Evolutionary conservation across 2,888 invertebrate species (phyloP).

Genomic region (Ferrisia virgata): DNA sequence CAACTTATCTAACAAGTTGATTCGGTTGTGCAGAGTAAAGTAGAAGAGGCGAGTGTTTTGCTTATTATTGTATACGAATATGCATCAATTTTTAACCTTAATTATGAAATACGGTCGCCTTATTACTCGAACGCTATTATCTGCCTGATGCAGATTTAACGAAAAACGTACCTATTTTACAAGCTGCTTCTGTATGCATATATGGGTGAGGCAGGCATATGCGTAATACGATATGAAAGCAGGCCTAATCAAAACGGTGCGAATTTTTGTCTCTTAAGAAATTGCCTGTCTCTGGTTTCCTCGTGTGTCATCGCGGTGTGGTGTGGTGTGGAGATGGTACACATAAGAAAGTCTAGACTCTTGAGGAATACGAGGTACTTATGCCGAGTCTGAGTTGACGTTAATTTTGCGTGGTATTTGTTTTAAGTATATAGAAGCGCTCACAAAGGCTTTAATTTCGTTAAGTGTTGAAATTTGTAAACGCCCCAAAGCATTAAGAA

Average conservation of each 20-base stretch:
- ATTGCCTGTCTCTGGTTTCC: background rate
- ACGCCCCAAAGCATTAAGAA: background rate
- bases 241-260: too few relatives aligned
- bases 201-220: too few relatives aligned
- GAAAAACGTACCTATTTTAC: too few relatives aligned
- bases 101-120: background rate
- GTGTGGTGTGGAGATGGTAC: background rate
- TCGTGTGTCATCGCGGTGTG: background rate
- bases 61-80: background rate
- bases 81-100: slow-evolving; percentile 1
- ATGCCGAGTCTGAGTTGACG: background rate
- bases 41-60: background rate
- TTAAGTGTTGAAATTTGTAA: slow-evolving; percentile 7
- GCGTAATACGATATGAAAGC: too few relatives aligned
- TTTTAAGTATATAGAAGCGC: background rate
- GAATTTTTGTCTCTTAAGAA: background rate
- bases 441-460: background rate
- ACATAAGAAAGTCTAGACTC: background rate
- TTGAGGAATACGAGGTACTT: background rate
- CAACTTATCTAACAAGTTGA: background rate
- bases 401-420: background rate
- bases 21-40: background rate
- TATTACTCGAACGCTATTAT: background rate
- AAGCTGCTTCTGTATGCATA: too few relatives aligned
- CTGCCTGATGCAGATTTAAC: background rate